These are phyloP conservation scores for Bergia sp. DNA, from an alignment of 92 coral and sea anemone species.

Conservation along the genomic window DNA sequence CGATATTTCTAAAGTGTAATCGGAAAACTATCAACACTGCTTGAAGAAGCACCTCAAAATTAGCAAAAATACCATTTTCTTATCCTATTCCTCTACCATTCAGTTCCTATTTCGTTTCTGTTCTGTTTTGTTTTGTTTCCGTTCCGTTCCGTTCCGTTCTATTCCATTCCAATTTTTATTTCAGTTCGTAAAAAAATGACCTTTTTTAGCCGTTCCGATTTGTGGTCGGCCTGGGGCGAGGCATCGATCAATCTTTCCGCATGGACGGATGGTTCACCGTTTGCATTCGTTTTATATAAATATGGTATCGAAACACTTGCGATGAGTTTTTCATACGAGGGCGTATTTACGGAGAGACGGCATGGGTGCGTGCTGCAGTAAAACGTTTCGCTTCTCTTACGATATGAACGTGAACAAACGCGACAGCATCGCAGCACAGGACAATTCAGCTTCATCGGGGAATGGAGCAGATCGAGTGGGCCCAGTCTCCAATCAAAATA, in stretches of 20 bases:
- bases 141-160: no score
- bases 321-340: neutral
- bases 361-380: slow-evolving; percentile 34
- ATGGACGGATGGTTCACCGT: slow-evolving; percentile 2
- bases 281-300: neutral
- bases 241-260: neutral
- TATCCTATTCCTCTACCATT: no score
- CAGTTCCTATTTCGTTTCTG: no score
- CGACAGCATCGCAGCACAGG: neutral
- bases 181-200: no score
- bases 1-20: no score
- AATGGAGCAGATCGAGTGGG: neutral
- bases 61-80: no score
- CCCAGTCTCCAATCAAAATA: neutral
- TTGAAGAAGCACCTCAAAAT: no score
- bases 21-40: no score
- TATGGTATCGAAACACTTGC: neutral
- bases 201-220: no score
- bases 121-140: no score
- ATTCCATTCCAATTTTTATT: no score
- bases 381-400: neutral
- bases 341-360: neutral
- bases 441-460: neutral
- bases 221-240: no score
- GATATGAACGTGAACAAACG: slow-evolving; percentile 34